Evolutionary conservation across 2,113 vertebrate genomes (phyloP), one percentile per base, ranked within the genome.

Genomic region (Tragelaphus buxtoni): DNA sequence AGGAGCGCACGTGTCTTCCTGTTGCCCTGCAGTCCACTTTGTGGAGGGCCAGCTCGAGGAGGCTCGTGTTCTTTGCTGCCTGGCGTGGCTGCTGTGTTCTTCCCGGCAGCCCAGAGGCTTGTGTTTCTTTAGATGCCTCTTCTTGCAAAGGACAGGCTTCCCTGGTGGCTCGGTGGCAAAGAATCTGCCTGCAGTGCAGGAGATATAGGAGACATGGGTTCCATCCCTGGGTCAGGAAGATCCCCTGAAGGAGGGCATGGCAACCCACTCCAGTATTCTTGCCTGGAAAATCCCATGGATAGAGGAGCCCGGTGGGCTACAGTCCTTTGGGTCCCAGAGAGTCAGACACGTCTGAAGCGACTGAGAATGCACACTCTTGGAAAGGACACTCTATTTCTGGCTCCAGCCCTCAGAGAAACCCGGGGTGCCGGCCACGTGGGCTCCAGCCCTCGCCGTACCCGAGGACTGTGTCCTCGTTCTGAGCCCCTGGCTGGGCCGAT

Each of bases 31-130:
- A 4, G 81, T 8, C 55, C 22, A 2, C 5, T 5, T 30, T 42
- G 20, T 5, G 30, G 4, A 6, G 4, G 0, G 13, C 0, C 30
- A 1, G 0, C 12, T 2, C 2, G 0, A 0, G 18, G 49, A 2
- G 11, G 28, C 20, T 1, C 0, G 0, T 1, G 6, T 12, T 28
- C 49, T 39, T 32, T 12, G 56, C 1, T 7, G 55, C 49, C 9
- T 0, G n/a, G 18, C 3, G 6, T 20, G 12, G 2, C 0, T 7
- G 42, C 60, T 1, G 0, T 4, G 16, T 42, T 16, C 5, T 11
- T 14, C 3, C 24, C 12, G 4, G 26, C 4, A 6, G 20, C 63
- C 47, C 2, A 0, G 30, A 79, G 14, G 42, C 72, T 53, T 7
- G 0, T 1, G 4, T 13, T 42, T 5, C 81, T 14, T 13, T 10